phyloP scores from a whole-genome alignment of 2,113 vertebrate genomes.

The Galeopterus variegatus region DNA sequence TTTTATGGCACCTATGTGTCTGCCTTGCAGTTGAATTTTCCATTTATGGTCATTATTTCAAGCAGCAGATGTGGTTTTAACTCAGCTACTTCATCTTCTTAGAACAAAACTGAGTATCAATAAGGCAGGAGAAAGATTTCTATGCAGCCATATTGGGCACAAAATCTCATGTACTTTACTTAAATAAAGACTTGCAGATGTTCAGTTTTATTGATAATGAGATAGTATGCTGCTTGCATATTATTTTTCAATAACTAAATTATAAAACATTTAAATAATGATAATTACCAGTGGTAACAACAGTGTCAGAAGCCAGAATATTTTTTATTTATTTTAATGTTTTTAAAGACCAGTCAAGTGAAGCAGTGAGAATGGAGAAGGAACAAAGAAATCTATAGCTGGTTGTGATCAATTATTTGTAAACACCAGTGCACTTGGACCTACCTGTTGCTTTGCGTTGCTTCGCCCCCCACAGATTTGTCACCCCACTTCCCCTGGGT shows the following conservation, averaged over 20 bases:
- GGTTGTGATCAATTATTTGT: no score
- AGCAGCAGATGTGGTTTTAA: neutral
- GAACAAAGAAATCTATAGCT: no score
- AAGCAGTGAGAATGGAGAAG: no score
- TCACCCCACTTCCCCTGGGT: no score
- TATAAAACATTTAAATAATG: conserved; percentile 3
- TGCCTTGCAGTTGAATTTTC: conserved; percentile 8
- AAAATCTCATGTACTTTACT: neutral
- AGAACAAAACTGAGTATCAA: neutral
- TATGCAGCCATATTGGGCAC: neutral
- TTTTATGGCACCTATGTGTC: neutral
- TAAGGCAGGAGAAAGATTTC: neutral
- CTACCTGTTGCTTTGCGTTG: no score
- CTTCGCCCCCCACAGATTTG: no score
- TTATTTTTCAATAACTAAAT: conserved; percentile 34
- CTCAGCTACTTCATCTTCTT: neutral
- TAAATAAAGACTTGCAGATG: neutral
- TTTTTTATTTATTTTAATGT: no score
- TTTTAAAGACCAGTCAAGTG: no score
- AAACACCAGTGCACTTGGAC: no score
- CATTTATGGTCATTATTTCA: neutral
- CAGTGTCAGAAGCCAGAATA: neutral
- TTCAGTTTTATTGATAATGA: neutral
- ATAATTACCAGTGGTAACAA: neutral
- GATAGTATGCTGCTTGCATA: neutral